Conservation (phyloP, 1,140 invertebrate genomes). For the Drosophila santomea region DNA sequence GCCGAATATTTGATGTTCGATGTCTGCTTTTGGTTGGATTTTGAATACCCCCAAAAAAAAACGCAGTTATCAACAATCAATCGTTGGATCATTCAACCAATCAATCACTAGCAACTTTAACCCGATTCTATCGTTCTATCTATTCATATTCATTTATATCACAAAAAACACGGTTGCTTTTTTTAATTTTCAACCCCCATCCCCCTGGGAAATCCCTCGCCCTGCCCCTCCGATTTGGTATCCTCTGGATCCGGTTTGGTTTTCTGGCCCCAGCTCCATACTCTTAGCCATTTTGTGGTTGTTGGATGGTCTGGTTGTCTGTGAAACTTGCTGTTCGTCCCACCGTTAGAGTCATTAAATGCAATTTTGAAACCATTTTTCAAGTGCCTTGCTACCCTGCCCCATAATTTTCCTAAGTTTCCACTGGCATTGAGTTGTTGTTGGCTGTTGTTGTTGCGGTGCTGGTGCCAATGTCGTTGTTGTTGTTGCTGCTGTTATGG, state of each 20-base stretch:
- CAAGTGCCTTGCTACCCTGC: slow-evolving; percentile 9
- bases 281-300: not conserved
- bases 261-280: not conserved
- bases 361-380: slow-evolving; percentile 73
- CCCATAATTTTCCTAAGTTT: slow-evolving; percentile 24
- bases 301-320: not conserved
- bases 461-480: not conserved
- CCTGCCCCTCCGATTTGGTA: not conserved
- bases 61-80: slow-evolving; percentile 29
- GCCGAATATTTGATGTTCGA: slow-evolving; percentile 5
- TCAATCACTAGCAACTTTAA: slow-evolving; percentile 45
- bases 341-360: slow-evolving; percentile 48
- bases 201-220: not conserved
- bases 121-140: slow-evolving; percentile 42
- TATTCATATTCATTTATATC: slow-evolving; percentile 73
- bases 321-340: not conserved
- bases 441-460: not conserved
- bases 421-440: slow-evolving; percentile 26
- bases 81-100: slow-evolving; percentile 7
- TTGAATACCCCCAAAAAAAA: too few relatives aligned
- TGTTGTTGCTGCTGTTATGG: slow-evolving; percentile 16
- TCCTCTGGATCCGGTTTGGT: not conserved
- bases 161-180: slow-evolving; percentile 60
- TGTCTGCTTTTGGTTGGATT: not conserved
- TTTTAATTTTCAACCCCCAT: not conserved